Percentiles rank a stretch among this genome's conserved stretches.
phyloP scores from a whole-genome alignment of 1,140 invertebrate species.

The Danaus plexippus region DNA sequence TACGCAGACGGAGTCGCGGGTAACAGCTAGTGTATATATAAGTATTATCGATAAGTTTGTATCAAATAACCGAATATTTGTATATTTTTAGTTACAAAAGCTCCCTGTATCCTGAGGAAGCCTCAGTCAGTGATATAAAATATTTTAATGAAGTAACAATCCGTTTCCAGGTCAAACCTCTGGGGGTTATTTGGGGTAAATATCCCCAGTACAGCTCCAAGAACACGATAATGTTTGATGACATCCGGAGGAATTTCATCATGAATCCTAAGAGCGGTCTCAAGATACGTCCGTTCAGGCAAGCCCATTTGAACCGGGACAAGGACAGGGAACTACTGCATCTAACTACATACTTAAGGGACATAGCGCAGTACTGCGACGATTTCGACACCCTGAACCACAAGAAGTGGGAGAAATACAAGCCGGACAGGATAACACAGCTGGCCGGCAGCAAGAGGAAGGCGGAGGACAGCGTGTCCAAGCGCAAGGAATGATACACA shows the following conservation, averaged over 20 bases:
- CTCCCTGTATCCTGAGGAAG: too few species aligned
- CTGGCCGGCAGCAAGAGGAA: slow-evolving; percentile 62
- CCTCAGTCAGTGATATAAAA: too few species aligned
- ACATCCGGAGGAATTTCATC: slow-evolving; percentile 96
- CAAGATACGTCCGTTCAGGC: slow-evolving; percentile 90
- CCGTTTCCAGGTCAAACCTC: slow-evolving; percentile 87
- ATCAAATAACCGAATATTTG: too few species aligned
- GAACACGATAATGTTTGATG: slow-evolving; percentile 99
- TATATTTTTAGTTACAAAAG: too few species aligned
- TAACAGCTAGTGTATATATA: too few species aligned
- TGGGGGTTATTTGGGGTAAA: slow-evolving; percentile 98
- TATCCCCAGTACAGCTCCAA: slow-evolving; percentile 88
- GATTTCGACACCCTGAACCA: slow-evolving; percentile 92
- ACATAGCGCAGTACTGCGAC: slow-evolving; percentile 84
- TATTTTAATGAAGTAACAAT: slow-evolving; percentile 1
- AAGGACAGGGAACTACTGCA: slow-evolving; percentile 89
- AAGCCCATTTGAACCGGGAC: slow-evolving; percentile 89
- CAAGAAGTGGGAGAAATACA: slow-evolving; percentile 91
- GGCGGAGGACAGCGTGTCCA: slow-evolving; percentile 56
- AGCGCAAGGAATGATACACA: slow-evolving; percentile 42
- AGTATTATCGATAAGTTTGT: too few species aligned
- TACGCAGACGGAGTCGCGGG: too few species aligned
- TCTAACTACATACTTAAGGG: slow-evolving; percentile 87
- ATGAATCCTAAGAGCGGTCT: slow-evolving; percentile 98
- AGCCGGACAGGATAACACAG: slow-evolving; percentile 70